Evolutionary conservation across 2,888 invertebrate genomes (phyloP), one percentile per base, ranked within the genome.

Genomic region (Latrodectus hesperus): DNA sequence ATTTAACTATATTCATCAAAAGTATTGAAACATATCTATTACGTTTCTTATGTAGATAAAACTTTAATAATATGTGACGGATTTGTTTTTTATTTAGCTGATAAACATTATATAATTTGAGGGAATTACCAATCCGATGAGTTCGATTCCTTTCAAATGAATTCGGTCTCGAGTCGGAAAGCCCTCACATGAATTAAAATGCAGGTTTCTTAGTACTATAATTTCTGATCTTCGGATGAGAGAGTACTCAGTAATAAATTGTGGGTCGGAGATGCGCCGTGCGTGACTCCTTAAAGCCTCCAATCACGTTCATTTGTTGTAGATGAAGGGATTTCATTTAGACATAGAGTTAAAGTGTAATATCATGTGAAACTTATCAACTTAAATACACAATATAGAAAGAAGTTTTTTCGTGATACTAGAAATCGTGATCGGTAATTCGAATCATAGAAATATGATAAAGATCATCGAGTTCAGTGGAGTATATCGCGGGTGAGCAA

Each of bases 291-390:
- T 77, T 81, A 76, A 87, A 82, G 81, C 76, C 81, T 73, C 77
- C 81, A 81, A 87, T 87, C 86, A 87, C 86, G 86, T 72, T 87
- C 86, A 87, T 87, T 87, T 87, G 77, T 77, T 71, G 52, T 49
- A 67, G 72, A 81, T 77, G 77, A 73, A 73, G 72, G 86, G 81
- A 87, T 87, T 87, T 87, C 81, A 87, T 87, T 87, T 87, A 87
- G 81, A 87, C 86, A 71, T 77, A 71, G 68, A 81, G 86, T 86
- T 86, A 76, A 86, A 86, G 86, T 81, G 81, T 87, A 87, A 87
- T 87, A 87, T 87, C 81, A 87, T 81, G 76, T 77, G 81, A 87
- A 87, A 87, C 80, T 77, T 87, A 87, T 87, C 86, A 81, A 87
- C 71, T 87, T 87, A 87, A 87, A 87, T 87, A 87, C 81, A 87